phyloP scores from a whole-genome alignment of 1,140 invertebrate genomes.

The Sitodiplosis mosellana region DNA sequence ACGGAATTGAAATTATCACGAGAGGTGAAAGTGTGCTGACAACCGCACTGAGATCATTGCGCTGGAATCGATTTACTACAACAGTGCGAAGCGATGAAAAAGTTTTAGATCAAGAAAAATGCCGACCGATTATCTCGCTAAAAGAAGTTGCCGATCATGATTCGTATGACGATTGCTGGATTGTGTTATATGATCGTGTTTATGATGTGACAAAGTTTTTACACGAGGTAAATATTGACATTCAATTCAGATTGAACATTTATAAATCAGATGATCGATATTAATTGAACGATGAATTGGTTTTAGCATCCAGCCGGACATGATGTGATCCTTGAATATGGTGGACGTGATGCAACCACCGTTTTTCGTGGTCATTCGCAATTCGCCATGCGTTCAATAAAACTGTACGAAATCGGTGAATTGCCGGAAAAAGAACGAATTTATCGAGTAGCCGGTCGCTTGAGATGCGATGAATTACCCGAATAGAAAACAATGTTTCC shows the following conservation, averaged over 20 bases:
- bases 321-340: constrained; percentile 69
- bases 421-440: constrained; percentile 47
- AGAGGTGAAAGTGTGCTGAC: neutral
- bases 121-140: constrained; percentile 27
- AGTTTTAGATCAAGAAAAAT: neutral
- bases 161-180: constrained; percentile 41
- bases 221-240: constrained; percentile 31
- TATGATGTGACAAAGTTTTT: constrained; percentile 56
- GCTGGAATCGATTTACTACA: neutral
- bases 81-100: no score
- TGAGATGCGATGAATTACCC: neutral
- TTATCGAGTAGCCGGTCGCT: constrained; percentile 27
- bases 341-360: constrained; percentile 68
- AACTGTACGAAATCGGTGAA: constrained; percentile 51
- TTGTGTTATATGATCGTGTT: constrained; percentile 54
- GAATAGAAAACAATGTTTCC: neutral
- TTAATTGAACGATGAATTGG: constrained; percentile 8
- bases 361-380: constrained; percentile 65
- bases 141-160: constrained; percentile 47
- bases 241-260: neutral
- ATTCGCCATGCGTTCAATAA: constrained; percentile 35
- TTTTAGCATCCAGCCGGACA: constrained; percentile 65
- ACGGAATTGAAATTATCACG: neutral
- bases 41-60: neutral
- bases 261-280: no score